These are phyloP conservation scores for Typhlichthys subterraneus DNA, from an alignment of 2,797 vertebrate species.

Conservation along the genomic window DNA sequence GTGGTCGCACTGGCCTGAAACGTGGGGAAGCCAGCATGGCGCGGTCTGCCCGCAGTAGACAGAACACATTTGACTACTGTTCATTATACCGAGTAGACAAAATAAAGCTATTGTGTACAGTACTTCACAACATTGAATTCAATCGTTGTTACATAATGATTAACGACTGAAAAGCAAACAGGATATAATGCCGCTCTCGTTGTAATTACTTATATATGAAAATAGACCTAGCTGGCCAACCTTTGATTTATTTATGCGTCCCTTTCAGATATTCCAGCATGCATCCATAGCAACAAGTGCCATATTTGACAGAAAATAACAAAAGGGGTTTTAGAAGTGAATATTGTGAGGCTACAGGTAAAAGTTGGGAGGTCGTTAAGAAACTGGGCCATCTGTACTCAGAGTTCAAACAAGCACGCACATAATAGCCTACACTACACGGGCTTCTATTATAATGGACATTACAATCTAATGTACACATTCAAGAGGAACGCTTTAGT, in stretches of 20 bases:
- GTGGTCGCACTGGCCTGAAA: constrained; percentile 74
- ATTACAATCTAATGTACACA: constrained; percentile 68
- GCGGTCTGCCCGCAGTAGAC: constrained; percentile 59
- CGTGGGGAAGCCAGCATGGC: constrained; percentile 62
- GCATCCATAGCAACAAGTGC: constrained; percentile 81
- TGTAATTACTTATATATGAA: constrained; percentile 40
- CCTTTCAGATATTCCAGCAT: constrained; percentile 83
- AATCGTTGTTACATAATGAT: constrained; percentile 71
- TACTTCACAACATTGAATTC: constrained; percentile 77
- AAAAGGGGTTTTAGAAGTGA: constrained; percentile 59
- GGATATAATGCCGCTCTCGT: constrained; percentile 63
- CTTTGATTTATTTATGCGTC: constrained; percentile 63
- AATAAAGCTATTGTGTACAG: constrained; percentile 86
- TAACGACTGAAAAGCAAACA: constrained; percentile 66
- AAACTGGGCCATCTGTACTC: constrained; percentile 68
- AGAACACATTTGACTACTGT: constrained; percentile 63
- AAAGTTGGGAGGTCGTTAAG: constrained; percentile 45
- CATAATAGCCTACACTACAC: constrained; percentile 28
- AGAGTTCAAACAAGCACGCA: constrained; percentile 48
- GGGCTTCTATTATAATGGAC: constrained; percentile 53
- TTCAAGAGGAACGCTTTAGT: constrained; percentile 83
- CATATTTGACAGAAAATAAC: constrained; percentile 70
- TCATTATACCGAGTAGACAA: constrained; percentile 50
- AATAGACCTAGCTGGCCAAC: constrained; percentile 64
- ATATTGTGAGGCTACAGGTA: constrained; percentile 65